phyloP scores from a whole-genome alignment of 2,888 invertebrate genomes.

The Nipponacmea schrenckii region DNA sequence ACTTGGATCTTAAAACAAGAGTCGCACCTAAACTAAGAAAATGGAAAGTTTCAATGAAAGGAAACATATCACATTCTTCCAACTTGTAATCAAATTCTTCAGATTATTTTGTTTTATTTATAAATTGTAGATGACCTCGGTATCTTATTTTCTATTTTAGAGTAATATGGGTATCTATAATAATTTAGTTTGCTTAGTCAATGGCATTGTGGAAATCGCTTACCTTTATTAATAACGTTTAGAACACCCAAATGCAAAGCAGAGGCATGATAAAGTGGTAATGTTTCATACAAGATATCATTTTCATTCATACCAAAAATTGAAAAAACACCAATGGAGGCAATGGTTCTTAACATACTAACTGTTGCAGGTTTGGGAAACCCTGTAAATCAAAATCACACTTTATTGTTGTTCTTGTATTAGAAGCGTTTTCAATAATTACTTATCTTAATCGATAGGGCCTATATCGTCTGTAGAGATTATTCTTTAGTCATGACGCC shows the following conservation, averaged over 20 bases:
- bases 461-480: too few relatives aligned
- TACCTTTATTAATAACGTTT: slow-evolving; percentile 38
- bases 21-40: slow-evolving; percentile 73
- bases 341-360: slow-evolving; percentile 74
- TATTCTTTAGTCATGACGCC: too few relatives aligned
- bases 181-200: too few relatives aligned
- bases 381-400: slow-evolving; percentile 39
- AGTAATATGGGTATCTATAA: too few relatives aligned
- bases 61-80: slow-evolving; percentile 34
- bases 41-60: background rate
- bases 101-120: too few relatives aligned
- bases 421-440: too few relatives aligned
- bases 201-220: slow-evolving; percentile 70
- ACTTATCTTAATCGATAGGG: too few relatives aligned
- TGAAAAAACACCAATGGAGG: slow-evolving; percentile 23
- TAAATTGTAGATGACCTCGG: too few relatives aligned
- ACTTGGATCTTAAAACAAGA: slow-evolving; percentile 84
- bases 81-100: slow-evolving; percentile 77
- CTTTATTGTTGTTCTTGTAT: too few relatives aligned
- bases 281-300: slow-evolving; percentile 87
- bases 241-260: slow-evolving; percentile 83
- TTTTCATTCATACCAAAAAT: slow-evolving; percentile 47
- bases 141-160: too few relatives aligned
- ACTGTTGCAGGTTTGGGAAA: slow-evolving; percentile 83
- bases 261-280: slow-evolving; percentile 94